Percentiles rank a stretch among this genome's conserved stretches.
Evolutionary conservation across 2,797 vertebrate species (phyloP).

Genomic region (Euthynnus affinis): DNA sequence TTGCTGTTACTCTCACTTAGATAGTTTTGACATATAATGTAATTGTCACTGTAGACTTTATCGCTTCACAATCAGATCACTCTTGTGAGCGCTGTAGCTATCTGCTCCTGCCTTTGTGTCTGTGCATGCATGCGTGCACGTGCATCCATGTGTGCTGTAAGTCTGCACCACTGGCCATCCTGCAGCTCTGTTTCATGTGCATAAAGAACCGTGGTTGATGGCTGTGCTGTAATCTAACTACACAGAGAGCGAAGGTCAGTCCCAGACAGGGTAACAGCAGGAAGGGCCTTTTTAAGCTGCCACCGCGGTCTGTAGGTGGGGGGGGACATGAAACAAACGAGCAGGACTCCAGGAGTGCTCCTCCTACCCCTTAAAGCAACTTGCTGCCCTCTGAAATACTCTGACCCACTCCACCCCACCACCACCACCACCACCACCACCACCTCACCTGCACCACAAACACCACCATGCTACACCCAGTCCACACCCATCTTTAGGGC

Average conservation of each 20-base stretch:
- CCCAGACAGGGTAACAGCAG: constrained; percentile 76
- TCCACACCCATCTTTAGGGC: constrained; percentile 3
- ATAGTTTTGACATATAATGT: background rate
- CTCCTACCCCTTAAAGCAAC: constrained; percentile 64
- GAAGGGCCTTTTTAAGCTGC: constrained; percentile 78
- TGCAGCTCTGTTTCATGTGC: constrained; percentile 77
- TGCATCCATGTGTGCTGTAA: constrained; percentile 44
- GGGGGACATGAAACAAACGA: constrained; percentile 77
- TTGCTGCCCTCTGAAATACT: constrained; percentile 51
- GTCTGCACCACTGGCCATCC: constrained; percentile 39
- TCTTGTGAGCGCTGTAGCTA: background rate
- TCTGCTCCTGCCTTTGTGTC: constrained; percentile 41
- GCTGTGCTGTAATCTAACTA: constrained; percentile 77
- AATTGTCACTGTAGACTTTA: background rate
- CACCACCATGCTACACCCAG: background rate
- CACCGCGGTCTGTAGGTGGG: constrained; percentile 57
- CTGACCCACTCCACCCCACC: constrained; percentile 18
- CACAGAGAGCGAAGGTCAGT: constrained; percentile 86
- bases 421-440: constrained; percentile 17
- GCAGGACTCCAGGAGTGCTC: constrained; percentile 61
- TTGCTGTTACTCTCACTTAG: background rate
- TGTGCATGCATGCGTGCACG: constrained; percentile 39
- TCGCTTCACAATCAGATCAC: constrained; percentile 19
- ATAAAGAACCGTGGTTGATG: constrained; percentile 57
- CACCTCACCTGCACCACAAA: constrained; percentile 32